Conservation (phyloP, 2,888 invertebrate species). For the Megalurothrips usitatus region DNA sequence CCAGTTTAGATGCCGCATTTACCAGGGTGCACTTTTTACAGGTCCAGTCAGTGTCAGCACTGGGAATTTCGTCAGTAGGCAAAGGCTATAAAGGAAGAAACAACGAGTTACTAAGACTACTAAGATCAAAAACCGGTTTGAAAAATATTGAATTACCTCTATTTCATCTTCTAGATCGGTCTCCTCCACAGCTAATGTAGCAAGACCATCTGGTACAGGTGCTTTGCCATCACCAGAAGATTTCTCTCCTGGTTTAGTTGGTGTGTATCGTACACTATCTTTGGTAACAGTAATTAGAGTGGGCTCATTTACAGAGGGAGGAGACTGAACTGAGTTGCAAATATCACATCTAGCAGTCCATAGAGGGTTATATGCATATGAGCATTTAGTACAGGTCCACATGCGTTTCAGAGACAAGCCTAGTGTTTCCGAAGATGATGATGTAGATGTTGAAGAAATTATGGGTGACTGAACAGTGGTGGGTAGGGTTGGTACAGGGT, state of each 20-base stretch:
- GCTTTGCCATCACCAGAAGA: slow-evolving; percentile 31
- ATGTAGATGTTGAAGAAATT: neutral
- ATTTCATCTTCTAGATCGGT: slow-evolving; percentile 62
- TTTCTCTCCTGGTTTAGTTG: slow-evolving; percentile 42
- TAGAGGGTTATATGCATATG: slow-evolving; percentile 80
- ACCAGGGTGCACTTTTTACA: slow-evolving; percentile 84
- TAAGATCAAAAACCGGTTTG: slow-evolving; percentile 36
- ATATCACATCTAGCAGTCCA: slow-evolving; percentile 77
- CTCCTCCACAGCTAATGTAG: slow-evolving; percentile 45
- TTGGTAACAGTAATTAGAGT: slow-evolving; percentile 67
- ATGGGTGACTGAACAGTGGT: slow-evolving; percentile 42
- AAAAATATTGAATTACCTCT: slow-evolving; percentile 49
- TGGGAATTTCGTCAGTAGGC: slow-evolving; percentile 43
- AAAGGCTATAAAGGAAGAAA: slow-evolving; percentile 33
- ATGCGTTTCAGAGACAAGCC: slow-evolving; percentile 49
- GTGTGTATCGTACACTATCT: slow-evolving; percentile 45
- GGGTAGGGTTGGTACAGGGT: slow-evolving; percentile 51
- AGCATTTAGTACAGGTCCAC: slow-evolving; percentile 87
- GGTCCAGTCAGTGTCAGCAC: slow-evolving; percentile 61
- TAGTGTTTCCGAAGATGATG: neutral
- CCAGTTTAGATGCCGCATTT: slow-evolving; percentile 64
- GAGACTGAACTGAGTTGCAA: slow-evolving; percentile 64
- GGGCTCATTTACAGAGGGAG: slow-evolving; percentile 59
- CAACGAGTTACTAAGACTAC: neutral
- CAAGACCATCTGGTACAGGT: slow-evolving; percentile 36